Evolutionary conservation across 2,113 vertebrate genomes (phyloP), one percentile per base, ranked within the genome.

Genomic region (Sciurus niger): DNA sequence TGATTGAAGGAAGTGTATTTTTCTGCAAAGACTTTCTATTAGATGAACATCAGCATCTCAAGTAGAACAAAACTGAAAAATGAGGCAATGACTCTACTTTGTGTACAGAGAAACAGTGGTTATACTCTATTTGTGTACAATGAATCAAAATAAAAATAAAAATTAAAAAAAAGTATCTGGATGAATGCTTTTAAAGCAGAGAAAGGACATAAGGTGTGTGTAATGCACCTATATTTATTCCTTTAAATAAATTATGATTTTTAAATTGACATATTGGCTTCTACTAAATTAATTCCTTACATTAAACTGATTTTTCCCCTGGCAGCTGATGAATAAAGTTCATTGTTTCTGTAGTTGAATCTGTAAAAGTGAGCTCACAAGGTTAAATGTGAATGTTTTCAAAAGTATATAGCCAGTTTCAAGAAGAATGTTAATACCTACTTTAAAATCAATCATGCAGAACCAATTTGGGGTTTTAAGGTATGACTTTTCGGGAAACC

Each of bases 381-480:
- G 79, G 70, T 88, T 18, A 70, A 96, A 93, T 94, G 53, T 68
- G 84, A 96, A 73, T 92, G 70, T 97, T 98, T 17, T 72, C 46
- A 92, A 84, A 93, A 48, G 58, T 86, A 85, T 37, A 20, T 30
- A 77, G 55, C n/a, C 32, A 86, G 32, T 92, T 97, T 96, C 84
- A 93, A 93, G 88, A 79, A 43, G 85, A 96, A 94, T 91, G 67
- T 48, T 96, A 53, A 89, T 94, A 10, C 28, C 48, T 1, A 11
- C n/a, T 96, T 96, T 91, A 65, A 80, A 97, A 18, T 94, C 90
- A 68, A 1, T 91, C 73, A 53, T 89, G 68, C 37, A 78, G n/a
- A 88, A 18, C 72, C 79, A 84, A 37, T 87, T 89, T 95, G 87
- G 60, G 93, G 20, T 84, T 97, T 55, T 40, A 68, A 92, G 22